Conservation (phyloP, 1,140 invertebrate genomes). For the Saccostrea echinata region DNA sequence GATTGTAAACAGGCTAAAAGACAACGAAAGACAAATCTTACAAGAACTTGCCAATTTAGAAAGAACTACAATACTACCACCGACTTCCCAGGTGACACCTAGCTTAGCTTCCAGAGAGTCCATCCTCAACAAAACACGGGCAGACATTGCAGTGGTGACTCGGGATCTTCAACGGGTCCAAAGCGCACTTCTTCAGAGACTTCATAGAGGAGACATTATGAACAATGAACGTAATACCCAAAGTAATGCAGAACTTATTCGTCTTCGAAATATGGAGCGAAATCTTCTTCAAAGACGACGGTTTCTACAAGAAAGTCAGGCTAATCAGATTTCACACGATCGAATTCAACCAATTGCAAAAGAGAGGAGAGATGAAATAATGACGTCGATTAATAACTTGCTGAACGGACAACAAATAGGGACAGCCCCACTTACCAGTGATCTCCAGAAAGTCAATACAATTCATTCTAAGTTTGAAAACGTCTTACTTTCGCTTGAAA, state of each 20-base stretch:
- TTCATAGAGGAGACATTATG: neutral
- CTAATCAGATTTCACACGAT: neutral
- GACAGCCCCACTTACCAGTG: neutral
- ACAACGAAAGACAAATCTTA: neutral
- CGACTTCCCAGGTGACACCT: neutral
- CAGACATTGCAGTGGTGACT: neutral
- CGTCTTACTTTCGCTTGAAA: neutral
- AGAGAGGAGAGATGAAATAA: neutral
- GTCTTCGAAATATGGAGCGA: constrained; percentile 10
- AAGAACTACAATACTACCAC: neutral
- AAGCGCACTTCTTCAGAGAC: neutral
- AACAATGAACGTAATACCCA: neutral
- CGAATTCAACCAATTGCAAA: neutral
- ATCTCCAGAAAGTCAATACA: neutral
- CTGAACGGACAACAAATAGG: neutral
- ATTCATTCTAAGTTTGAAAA: neutral
- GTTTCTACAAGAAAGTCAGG: neutral
- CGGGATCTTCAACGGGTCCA: neutral
- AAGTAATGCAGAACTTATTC: neutral
- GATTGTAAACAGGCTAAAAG: neutral
- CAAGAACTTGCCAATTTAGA: constrained; percentile 13
- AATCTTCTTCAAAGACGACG: neutral
- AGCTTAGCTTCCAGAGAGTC: neutral
- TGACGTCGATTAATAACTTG: neutral
- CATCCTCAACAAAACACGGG: neutral